phyloP scores from a whole-genome alignment of 2,888 invertebrate species.

The Limnephilus rhombicus region DNA sequence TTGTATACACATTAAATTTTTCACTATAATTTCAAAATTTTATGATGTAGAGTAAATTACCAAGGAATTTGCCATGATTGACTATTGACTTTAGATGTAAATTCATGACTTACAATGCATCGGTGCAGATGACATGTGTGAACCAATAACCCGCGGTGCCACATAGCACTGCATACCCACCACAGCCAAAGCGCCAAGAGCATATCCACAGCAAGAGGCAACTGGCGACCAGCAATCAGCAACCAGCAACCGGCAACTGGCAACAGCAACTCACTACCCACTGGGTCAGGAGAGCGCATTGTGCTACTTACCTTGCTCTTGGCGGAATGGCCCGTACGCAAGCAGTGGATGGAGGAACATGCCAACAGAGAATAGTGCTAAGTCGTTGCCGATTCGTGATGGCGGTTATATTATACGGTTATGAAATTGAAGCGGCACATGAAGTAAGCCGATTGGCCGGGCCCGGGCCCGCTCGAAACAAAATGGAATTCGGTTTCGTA shows the following conservation, averaged over 20 bases:
- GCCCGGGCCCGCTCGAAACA: slow-evolving; percentile 25
- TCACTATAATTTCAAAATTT: not conserved
- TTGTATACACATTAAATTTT: too few relatives aligned
- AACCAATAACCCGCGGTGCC: slow-evolving; percentile 34
- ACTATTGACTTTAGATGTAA: not conserved
- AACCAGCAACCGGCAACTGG: not conserved
- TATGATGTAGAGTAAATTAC: not conserved
- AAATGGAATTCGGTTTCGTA: slow-evolving; percentile 50
- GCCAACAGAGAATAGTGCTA: slow-evolving; percentile 12
- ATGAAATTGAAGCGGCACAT: slow-evolving; percentile 47
- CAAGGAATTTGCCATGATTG: not conserved
- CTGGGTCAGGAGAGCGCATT: slow-evolving; percentile 65
- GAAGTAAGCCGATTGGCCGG: slow-evolving; percentile 21
- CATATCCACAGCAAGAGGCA: not conserved
- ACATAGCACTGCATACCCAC: not conserved
- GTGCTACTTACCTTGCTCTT: slow-evolving; percentile 66
- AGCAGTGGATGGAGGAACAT: slow-evolving; percentile 15
- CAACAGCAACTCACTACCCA: slow-evolving; percentile 22
- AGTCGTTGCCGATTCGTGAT: slow-evolving; percentile 29
- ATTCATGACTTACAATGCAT: not conserved
- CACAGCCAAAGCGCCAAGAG: not conserved
- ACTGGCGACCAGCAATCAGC: not conserved
- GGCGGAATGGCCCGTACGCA: slow-evolving; percentile 55
- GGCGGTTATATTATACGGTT: slow-evolving; percentile 45
- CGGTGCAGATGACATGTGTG: slow-evolving; percentile 22